These are phyloP conservation scores for Proctacanthus coquilletti DNA, from an alignment of 1,140 invertebrate species.

Conservation along the genomic window DNA sequence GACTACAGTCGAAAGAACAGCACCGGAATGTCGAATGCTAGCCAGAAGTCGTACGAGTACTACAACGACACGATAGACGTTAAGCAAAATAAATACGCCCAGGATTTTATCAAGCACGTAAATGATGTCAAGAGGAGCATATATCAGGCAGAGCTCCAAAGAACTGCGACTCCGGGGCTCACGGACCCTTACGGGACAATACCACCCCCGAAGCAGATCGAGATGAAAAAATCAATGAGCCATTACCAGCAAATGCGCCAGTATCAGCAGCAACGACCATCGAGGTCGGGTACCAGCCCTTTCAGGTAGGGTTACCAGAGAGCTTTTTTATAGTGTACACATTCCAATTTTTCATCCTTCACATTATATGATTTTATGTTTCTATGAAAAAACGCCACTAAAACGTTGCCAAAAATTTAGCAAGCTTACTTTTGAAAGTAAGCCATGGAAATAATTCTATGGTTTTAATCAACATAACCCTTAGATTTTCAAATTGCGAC, in stretches of 20 bases:
- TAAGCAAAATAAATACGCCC: slow-evolving; percentile 27
- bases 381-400: not conserved
- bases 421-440: too few species aligned
- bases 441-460: too few species aligned
- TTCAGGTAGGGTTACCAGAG: too few species aligned
- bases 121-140: slow-evolving; percentile 28
- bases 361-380: not conserved
- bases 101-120: slow-evolving; percentile 29
- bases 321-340: too few species aligned
- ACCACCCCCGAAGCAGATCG: not conserved
- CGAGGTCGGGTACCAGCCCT: too few species aligned
- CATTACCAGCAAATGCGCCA: not conserved
- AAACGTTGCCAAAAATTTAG: too few species aligned
- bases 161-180: slow-evolving; percentile 8
- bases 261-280: too few species aligned
- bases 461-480: too few species aligned
- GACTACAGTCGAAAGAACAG: slow-evolving; percentile 11
- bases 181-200: not conserved
- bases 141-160: slow-evolving; percentile 26
- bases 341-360: too few species aligned
- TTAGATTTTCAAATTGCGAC: too few species aligned
- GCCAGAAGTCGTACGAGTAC: slow-evolving; percentile 2
- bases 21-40: not conserved
- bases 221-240: not conserved
- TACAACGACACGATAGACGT: slow-evolving; percentile 14